Evolutionary conservation across 2,113 vertebrate species (phyloP), one percentile per base, ranked within the genome.

Genomic region (Daubentonia madagascariensis): DNA sequence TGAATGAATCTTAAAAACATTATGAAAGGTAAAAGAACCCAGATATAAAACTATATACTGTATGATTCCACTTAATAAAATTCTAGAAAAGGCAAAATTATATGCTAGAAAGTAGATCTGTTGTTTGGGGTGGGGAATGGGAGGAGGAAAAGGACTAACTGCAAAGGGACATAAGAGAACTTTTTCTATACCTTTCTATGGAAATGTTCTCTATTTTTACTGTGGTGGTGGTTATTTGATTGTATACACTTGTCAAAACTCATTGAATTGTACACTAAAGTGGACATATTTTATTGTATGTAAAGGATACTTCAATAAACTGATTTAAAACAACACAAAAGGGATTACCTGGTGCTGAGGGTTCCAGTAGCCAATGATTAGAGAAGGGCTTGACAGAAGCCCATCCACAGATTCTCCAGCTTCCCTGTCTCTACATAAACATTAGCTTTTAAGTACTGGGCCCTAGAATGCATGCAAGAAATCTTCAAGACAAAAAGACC

Each of bases 281-380:
- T 30, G 59, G 43, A 59, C 67, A 90, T 23, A 76, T 57, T 90
- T 94, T 87, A 54, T 79, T 37, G 12, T 73, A 32, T 25, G 0
- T 84, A 87, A 91, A 95, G 50, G 37, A 84, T 89, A 85, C 5
- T 28, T 52, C 61, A 91, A 50, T 52, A 85, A 92, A 5, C 20
- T 81, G 63, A 95, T 80, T 89, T 92, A 61, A 96, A 91, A 92
- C 1, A 80, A 89, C 72, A 89, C 65, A 37, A 37, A 45, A 48
- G 18, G 61, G 20, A 73, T 45, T 63, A 23, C 3, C 52, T 54
- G 3, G 10, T 35, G 6, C 22, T 57, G 35, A 79, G 52, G 52
- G 14, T 81, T 94, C 35, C 18, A 65, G 54, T 70, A 70, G 17
- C 48, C 20, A 43, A 22, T 35, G 8, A 32, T 81, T 43, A 92